Evolutionary conservation across 2,113 vertebrate species (phyloP).

Genomic region (Psilopogon haemacephalus): DNA sequence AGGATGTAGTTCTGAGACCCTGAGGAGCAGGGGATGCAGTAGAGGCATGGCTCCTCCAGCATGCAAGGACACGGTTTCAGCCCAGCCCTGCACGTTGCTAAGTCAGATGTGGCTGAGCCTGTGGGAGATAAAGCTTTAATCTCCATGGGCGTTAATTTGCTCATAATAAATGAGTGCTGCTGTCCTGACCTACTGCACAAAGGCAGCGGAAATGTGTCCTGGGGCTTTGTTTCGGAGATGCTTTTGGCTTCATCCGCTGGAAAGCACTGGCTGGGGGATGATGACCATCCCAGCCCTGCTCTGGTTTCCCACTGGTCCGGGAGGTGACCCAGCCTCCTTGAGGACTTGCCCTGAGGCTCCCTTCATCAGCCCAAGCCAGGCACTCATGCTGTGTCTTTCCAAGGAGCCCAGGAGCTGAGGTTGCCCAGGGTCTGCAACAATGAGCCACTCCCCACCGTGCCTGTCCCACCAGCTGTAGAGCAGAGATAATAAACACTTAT

Average conservation of each 20-base stretch:
- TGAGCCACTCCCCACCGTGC: background rate
- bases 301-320: background rate
- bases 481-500: conserved; percentile 48
- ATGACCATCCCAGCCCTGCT: background rate
- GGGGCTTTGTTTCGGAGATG: background rate
- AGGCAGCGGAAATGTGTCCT: background rate
- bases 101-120: background rate
- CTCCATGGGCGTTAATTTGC: conserved; percentile 2
- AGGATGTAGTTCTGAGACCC: background rate
- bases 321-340: background rate
- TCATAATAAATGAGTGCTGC: accelerated
- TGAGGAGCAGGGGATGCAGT: accelerated
- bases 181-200: background rate
- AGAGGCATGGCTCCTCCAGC: background rate
- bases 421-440: background rate
- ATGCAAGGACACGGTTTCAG: accelerated
- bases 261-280: background rate
- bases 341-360: background rate
- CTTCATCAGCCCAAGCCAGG: background rate
- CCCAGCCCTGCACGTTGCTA: background rate
- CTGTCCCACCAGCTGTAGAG: conserved; percentile 30
- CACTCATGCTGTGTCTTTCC: background rate
- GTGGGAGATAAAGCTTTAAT: conserved; percentile 2
- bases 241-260: background rate
- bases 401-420: background rate